Conservation (phyloP, 2,113 vertebrate species). For the Gallinago undulata region DNA sequence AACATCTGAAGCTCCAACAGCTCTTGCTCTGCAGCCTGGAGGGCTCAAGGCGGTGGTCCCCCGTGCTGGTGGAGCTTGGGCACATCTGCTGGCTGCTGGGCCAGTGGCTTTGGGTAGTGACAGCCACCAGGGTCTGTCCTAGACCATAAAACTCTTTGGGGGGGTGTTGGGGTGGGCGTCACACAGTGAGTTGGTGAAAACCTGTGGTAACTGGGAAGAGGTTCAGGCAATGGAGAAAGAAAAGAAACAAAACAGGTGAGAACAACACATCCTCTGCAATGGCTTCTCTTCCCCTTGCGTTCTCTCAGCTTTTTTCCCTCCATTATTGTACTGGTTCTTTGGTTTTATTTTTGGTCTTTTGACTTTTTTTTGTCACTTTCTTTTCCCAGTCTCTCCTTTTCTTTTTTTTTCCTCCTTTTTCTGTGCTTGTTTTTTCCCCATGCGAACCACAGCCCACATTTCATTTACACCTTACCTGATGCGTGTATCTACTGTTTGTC, state of each 20-base stretch:
- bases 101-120: background rate
- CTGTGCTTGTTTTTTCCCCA: background rate
- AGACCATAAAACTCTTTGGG: background rate
- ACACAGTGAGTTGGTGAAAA: background rate
- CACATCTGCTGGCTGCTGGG: background rate
- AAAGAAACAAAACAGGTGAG: background rate
- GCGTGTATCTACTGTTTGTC: accelerated
- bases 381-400: background rate
- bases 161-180: background rate
- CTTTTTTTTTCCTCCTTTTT: background rate
- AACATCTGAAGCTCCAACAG: accelerated
- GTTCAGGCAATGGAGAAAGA: background rate
- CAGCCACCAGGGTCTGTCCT: background rate
- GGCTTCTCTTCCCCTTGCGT: background rate
- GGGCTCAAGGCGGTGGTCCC: accelerated
- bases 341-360: background rate
- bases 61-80: background rate
- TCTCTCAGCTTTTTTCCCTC: background rate
- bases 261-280: background rate
- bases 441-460: accelerated
- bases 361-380: background rate
- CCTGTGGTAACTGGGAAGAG: background rate
- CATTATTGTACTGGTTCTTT: background rate
- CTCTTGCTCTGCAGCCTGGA: background rate
- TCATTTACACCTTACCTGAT: background rate